These are phyloP conservation scores for Cyprinodon diabolis DNA, from an alignment of 2,797 vertebrate genomes.

Conservation along the genomic window DNA sequence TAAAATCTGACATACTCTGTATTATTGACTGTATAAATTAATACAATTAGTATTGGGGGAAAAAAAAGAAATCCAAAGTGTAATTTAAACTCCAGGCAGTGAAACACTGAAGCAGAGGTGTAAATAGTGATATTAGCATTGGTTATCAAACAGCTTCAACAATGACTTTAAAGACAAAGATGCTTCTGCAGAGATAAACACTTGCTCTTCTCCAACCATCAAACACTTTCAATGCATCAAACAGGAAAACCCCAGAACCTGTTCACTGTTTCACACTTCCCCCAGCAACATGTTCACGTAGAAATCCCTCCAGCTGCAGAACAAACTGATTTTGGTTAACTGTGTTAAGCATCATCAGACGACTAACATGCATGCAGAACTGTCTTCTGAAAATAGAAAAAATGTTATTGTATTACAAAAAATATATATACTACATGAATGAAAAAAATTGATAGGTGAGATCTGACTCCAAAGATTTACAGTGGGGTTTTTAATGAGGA, in stretches of 20 bases:
- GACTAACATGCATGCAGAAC: neutral
- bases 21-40: constrained; percentile 4
- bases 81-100: constrained; percentile 14
- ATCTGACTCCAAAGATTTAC: neutral
- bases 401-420: too few species aligned
- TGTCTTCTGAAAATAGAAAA: too few species aligned
- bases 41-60: neutral
- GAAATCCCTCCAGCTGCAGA: constrained; percentile 18
- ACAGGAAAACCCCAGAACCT: constrained; percentile 31
- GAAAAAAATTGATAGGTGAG: neutral
- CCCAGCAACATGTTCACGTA: constrained; percentile 14
- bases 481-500: neutral
- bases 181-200: constrained; percentile 14
- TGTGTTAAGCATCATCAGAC: neutral
- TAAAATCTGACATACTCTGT: constrained; percentile 1
- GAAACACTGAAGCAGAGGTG: constrained; percentile 21
- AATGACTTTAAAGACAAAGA: neutral
- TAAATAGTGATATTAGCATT: constrained; percentile 8
- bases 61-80: neutral
- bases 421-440: too few species aligned
- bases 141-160: neutral
- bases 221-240: constrained; percentile 32
- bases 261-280: constrained; percentile 42
- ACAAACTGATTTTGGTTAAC: neutral
- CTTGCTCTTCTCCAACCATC: constrained; percentile 2